Conservation (phyloP, 2,113 vertebrate species). For the Thymallus thymallus region DNA sequence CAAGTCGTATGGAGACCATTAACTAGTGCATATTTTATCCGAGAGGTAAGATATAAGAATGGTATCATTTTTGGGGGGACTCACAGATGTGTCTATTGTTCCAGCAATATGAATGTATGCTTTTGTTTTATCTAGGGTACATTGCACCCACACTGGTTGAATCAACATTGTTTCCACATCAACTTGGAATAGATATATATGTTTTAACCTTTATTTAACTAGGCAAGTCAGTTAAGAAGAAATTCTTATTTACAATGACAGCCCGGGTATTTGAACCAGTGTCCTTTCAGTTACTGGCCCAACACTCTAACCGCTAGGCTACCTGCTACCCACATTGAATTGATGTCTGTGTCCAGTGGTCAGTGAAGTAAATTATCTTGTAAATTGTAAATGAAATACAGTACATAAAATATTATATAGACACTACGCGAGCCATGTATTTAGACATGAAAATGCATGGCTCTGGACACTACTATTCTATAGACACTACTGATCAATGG, state of each 20-base stretch:
- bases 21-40: background rate
- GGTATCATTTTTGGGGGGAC: background rate
- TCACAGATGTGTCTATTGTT: constrained; percentile 1
- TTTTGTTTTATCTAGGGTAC: background rate
- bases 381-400: constrained; percentile 11
- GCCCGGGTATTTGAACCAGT: no score
- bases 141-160: no score
- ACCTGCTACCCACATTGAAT: no score
- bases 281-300: no score
- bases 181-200: no score
- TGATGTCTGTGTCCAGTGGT: background rate
- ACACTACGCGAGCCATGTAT: background rate
- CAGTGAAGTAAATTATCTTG: background rate
- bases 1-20: background rate
- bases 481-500: constrained; percentile 27
- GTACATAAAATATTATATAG: background rate
- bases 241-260: no score
- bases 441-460: background rate
- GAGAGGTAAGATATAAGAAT: constrained; percentile 2
- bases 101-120: constrained; percentile 23
- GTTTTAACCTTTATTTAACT: no score
- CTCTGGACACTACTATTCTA: constrained; percentile 19
- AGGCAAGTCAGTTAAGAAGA: no score
- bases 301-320: no score
- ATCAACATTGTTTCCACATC: no score